phyloP scores from a whole-genome alignment of 2,113 vertebrate species.

The Thamnaconus septentrionalis region DNA sequence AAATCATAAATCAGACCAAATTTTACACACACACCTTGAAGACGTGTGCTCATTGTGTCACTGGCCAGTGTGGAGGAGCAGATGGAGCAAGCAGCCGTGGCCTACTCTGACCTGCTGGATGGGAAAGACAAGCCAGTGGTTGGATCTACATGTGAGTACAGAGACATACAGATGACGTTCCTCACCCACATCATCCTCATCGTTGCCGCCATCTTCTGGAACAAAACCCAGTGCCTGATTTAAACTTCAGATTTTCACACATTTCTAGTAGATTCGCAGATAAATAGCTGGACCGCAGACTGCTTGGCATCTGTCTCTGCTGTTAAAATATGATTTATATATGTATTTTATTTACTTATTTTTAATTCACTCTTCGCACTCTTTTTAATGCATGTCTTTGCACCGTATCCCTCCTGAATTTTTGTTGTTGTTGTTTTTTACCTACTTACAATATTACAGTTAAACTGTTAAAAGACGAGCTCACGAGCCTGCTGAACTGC shows the following conservation, averaged over 20 bases:
- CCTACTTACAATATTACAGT: conserved; percentile 68
- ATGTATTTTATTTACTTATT: too few species aligned
- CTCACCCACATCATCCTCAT: too few species aligned
- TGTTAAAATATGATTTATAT: too few species aligned
- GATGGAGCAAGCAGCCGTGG: conserved; percentile 86
- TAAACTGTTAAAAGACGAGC: conserved; percentile 86
- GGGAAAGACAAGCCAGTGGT: conserved; percentile 88
- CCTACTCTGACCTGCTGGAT: conserved; percentile 90
- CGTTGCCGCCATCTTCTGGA: too few species aligned
- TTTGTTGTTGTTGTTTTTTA: background rate
- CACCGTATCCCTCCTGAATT: background rate
- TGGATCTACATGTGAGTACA: conserved; percentile 90
- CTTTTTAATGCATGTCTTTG: background rate
- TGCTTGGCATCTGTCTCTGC: too few species aligned
- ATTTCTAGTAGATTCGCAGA: too few species aligned
- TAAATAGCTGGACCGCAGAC: too few species aligned
- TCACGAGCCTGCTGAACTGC: conserved; percentile 83
- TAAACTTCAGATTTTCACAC: too few species aligned
- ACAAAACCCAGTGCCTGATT: too few species aligned
- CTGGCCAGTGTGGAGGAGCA: conserved; percentile 84
- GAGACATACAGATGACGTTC: background rate
- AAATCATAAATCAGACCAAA: too few species aligned
- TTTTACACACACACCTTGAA: too few species aligned
- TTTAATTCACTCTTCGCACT: background rate
- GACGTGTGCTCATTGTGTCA: conserved; percentile 11